Conservation (phyloP, 2,113 vertebrate species). For the Ia io region DNA sequence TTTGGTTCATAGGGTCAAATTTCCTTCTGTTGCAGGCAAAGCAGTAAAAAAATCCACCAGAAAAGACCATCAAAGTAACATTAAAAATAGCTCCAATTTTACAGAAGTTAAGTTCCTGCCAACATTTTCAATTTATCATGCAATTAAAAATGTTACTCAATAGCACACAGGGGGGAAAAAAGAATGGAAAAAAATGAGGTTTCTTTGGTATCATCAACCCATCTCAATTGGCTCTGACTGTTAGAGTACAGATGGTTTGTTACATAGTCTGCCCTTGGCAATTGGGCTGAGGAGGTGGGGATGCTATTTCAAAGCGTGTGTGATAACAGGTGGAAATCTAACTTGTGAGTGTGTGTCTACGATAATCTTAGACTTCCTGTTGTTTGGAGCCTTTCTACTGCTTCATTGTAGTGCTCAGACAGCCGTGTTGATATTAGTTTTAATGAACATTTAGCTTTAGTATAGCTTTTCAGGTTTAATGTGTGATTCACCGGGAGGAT, state of each 20-base stretch:
- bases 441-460: slow-evolving; percentile 41
- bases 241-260: slow-evolving; percentile 52
- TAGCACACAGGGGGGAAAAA: neutral
- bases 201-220: slow-evolving; percentile 76
- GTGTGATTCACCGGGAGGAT: neutral
- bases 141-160: slow-evolving; percentile 76
- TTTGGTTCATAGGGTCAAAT: slow-evolving; percentile 64
- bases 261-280: slow-evolving; percentile 30
- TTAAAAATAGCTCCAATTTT: slow-evolving; percentile 55
- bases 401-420: neutral
- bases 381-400: neutral
- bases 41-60: slow-evolving; percentile 54
- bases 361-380: slow-evolving; percentile 6
- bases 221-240: slow-evolving; percentile 63
- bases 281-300: neutral
- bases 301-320: neutral
- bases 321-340: slow-evolving; percentile 45
- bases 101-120: slow-evolving; percentile 65
- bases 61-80: slow-evolving; percentile 74
- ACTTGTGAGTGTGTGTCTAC: neutral
- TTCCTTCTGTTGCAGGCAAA: slow-evolving; percentile 61
- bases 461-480: neutral
- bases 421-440: neutral
- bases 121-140: slow-evolving; percentile 65
- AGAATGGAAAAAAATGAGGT: slow-evolving; percentile 66